phyloP scores from a whole-genome alignment of 2,113 vertebrate species.

The Thunnus maccoyii region DNA sequence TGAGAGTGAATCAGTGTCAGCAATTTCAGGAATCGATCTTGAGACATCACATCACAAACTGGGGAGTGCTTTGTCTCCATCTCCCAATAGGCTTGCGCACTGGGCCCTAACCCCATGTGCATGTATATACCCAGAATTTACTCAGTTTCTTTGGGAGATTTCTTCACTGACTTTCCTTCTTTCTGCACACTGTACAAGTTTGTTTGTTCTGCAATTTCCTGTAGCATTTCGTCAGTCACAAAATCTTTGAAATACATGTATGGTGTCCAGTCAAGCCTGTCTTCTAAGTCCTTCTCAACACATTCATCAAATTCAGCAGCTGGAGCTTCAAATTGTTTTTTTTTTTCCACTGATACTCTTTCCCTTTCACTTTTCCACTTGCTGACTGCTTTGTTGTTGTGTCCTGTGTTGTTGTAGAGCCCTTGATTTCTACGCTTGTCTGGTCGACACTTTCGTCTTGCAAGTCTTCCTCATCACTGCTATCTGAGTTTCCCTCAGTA shows the following conservation, averaged over 20 bases:
- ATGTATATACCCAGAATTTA: slow-evolving; percentile 36
- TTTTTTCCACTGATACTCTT: neutral
- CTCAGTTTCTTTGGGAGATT: slow-evolving; percentile 40
- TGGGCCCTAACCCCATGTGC: no score
- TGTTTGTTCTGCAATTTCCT: slow-evolving; percentile 17
- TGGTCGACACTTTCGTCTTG: no score
- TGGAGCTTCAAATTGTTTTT: neutral
- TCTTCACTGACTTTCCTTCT: slow-evolving; percentile 38
- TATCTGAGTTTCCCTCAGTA: neutral
- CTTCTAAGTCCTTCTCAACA: slow-evolving; percentile 28
- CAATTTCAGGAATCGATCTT: slow-evolving; percentile 36
- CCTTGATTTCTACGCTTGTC: neutral
- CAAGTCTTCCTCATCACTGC: neutral
- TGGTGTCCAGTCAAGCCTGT: slow-evolving; percentile 25
- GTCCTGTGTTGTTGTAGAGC: neutral
- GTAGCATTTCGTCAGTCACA: slow-evolving; percentile 38
- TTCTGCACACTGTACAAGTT: neutral
- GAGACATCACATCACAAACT: slow-evolving; percentile 39
- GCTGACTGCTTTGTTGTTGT: neutral
- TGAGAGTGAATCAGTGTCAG: slow-evolving; percentile 47
- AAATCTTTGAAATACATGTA: slow-evolving; percentile 42
- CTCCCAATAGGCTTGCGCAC: no score
- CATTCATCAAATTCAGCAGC: slow-evolving; percentile 34
- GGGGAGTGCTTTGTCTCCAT: neutral
- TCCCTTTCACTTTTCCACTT: neutral